Conservation (phyloP, 1,140 invertebrate species). For the Listronotus oregonensis region DNA sequence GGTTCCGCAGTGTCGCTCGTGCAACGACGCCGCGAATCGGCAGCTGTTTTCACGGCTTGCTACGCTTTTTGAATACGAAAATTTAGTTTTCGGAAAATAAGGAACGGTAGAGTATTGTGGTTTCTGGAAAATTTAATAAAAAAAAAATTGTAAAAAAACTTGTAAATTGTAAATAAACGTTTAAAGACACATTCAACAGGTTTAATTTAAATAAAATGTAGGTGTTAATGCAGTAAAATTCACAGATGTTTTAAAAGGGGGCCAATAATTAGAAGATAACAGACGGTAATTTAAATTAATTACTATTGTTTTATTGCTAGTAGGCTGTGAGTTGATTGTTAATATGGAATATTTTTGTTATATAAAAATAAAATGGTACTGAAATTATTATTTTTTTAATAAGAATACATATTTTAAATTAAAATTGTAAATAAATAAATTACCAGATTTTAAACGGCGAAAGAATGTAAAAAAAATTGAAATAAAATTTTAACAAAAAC, state of each 20-base stretch:
- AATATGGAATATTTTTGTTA: neutral
- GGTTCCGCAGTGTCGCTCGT: constrained; percentile 40
- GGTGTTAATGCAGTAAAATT: constrained; percentile 14
- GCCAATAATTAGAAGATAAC: constrained; percentile 31
- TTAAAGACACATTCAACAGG: neutral
- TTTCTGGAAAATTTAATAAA: too few species aligned
- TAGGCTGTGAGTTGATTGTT: too few species aligned
- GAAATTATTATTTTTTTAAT: too few species aligned
- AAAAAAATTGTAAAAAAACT: too few species aligned
- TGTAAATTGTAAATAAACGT: too few species aligned
- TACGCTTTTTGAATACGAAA: constrained; percentile 27
- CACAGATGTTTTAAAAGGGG: constrained; percentile 28
- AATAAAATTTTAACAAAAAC: too few species aligned
- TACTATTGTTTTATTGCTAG: neutral
- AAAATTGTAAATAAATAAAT: too few species aligned
- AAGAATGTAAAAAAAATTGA: too few species aligned
- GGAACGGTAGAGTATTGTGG: too few species aligned
- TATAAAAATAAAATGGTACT: too few species aligned
- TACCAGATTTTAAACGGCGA: too few species aligned
- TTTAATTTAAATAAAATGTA: constrained; percentile 16
- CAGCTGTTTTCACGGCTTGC: constrained; percentile 12
- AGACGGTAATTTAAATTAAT: constrained; percentile 25
- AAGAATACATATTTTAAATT: too few species aligned
- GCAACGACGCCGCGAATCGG: constrained; percentile 17
- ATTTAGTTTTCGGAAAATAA: constrained; percentile 11